Evolutionary conservation across 2,888 invertebrate species (phyloP).

Genomic region (Drosophila austrosaltans): DNA sequence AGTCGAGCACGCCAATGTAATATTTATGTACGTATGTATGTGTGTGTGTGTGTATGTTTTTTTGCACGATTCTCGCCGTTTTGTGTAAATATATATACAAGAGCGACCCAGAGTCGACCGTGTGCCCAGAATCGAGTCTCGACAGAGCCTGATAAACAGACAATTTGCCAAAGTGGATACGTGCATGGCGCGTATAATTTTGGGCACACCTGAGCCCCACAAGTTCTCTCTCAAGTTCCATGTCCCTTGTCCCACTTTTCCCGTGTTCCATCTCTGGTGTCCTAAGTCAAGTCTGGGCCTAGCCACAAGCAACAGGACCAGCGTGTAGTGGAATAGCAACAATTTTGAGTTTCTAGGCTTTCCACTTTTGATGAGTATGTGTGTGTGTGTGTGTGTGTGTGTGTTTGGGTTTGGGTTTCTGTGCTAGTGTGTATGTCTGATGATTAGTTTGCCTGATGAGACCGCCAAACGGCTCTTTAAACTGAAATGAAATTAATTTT

Average conservation of each 20-base stretch:
- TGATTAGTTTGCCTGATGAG: conserved; percentile 51
- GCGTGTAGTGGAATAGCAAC: not conserved
- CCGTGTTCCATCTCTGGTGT: not conserved
- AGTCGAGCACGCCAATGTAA: conserved; percentile 70
- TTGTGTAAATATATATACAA: conserved; percentile 67
- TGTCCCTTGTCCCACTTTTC: not conserved
- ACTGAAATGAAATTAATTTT: conserved; percentile 34
- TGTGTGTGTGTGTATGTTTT: conserved; percentile 45
- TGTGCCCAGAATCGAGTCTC: conserved; percentile 22
- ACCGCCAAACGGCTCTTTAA: conserved; percentile 31
- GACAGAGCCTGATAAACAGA: conserved; percentile 71
- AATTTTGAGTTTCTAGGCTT: conserved; percentile 49
- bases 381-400: conserved; percentile 24
- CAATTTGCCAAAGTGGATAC: conserved; percentile 77
- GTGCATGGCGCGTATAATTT: conserved; percentile 75
- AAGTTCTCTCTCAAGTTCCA: not conserved
- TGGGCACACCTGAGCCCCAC: conserved; percentile 53
- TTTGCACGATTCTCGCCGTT: conserved; percentile 60
- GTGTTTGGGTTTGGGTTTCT: conserved; percentile 24
- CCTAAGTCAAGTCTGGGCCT: conserved; percentile 34
- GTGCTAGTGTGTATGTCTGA: conserved; percentile 41
- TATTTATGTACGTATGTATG: conserved; percentile 63
- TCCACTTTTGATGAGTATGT: conserved; percentile 45
- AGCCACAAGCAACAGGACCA: conserved; percentile 43
- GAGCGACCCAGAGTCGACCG: conserved; percentile 50